Conservation (phyloP, 2,888 invertebrate genomes). For the Panorpa germanica region DNA sequence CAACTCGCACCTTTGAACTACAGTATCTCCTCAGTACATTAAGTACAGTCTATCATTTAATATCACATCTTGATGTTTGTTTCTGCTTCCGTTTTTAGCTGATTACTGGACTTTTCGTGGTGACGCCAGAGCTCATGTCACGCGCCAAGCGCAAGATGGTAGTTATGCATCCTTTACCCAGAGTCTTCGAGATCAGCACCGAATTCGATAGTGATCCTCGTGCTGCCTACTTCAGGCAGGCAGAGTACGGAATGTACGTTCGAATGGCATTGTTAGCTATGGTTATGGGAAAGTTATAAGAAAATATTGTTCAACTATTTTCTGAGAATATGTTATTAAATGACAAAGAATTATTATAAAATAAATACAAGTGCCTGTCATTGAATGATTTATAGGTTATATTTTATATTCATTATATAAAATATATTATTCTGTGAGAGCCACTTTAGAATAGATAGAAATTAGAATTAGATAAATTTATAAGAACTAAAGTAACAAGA, state of each 20-base stretch:
- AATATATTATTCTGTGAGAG: too few species aligned
- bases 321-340: too few species aligned
- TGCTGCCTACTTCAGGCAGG: slow-evolving; percentile 97
- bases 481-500: neutral
- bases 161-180: slow-evolving; percentile 93
- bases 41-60: too few species aligned
- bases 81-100: slow-evolving; percentile 22
- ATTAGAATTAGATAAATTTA: too few species aligned
- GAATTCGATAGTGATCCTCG: slow-evolving; percentile 93
- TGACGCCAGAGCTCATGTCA: slow-evolving; percentile 93
- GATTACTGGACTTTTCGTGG: slow-evolving; percentile 72
- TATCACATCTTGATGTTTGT: neutral
- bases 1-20: too few species aligned
- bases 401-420: too few species aligned
- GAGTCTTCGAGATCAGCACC: slow-evolving; percentile 84
- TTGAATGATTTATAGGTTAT: slow-evolving; percentile 8
- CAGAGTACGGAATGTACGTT: slow-evolving; percentile 94
- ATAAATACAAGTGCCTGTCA: too few species aligned
- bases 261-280: slow-evolving; percentile 93
- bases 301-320: too few species aligned
- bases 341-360: too few species aligned
- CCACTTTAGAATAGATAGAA: too few species aligned
- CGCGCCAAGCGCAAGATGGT: slow-evolving; percentile 85
- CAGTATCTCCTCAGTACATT: too few species aligned
- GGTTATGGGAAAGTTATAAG: slow-evolving; percentile 42